These are phyloP conservation scores for Formica aserva DNA, from an alignment of 2,888 invertebrate species.

Conservation along the genomic window DNA sequence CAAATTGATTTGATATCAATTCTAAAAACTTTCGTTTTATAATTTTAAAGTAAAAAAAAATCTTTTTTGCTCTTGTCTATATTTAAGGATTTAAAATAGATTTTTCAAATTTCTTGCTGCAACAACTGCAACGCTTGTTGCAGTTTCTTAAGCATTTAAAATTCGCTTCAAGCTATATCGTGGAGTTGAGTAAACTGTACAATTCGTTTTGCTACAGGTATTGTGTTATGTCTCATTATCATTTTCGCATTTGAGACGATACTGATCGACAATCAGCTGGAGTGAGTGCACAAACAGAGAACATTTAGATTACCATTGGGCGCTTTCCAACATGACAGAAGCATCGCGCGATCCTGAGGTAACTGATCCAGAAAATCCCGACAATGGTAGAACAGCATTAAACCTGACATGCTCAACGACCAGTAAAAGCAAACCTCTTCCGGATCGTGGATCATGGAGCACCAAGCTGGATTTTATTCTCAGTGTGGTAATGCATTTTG, in stretches of 20 bases:
- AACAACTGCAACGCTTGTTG: neutral
- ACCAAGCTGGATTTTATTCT: slow-evolving; percentile 97
- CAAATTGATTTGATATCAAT: neutral
- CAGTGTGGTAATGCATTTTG: slow-evolving; percentile 88
- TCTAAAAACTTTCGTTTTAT: neutral
- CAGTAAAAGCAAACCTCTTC: slow-evolving; percentile 85
- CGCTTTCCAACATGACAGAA: slow-evolving; percentile 79
- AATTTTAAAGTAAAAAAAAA: slow-evolving; percentile 5
- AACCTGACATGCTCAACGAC: slow-evolving; percentile 78
- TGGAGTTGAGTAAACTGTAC: neutral
- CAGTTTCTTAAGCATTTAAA: neutral
- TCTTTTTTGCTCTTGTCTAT: neutral
- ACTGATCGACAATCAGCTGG: slow-evolving; percentile 54
- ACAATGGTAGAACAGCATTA: slow-evolving; percentile 80
- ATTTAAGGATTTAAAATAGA: neutral
- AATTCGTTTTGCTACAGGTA: slow-evolving; percentile 61
- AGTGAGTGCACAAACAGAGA: slow-evolving; percentile 29
- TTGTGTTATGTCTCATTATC: slow-evolving; percentile 80
- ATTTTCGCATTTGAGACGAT: slow-evolving; percentile 72
- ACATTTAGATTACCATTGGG: slow-evolving; percentile 29
- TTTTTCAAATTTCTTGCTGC: neutral
- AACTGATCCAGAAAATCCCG: slow-evolving; percentile 79
- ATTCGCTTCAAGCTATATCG: neutral
- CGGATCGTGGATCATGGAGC: slow-evolving; percentile 95
- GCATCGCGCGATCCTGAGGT: slow-evolving; percentile 82